Evolutionary conservation across 2,888 invertebrate species (phyloP).

Genomic region (Steinernema hermaphroditum): DNA sequence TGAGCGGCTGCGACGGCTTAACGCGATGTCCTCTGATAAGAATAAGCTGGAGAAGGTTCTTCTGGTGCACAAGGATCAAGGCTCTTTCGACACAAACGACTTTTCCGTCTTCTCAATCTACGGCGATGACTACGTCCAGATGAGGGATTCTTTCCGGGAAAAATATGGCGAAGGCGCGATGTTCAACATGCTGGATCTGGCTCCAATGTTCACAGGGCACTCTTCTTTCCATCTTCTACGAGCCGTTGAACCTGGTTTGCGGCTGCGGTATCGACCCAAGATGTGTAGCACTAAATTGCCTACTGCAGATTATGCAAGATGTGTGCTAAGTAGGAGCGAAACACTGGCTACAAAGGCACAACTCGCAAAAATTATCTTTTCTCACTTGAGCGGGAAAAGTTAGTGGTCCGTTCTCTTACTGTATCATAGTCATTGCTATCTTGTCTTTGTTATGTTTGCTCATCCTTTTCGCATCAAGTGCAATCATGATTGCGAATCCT

Average conservation of each 20-base stretch:
- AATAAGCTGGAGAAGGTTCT: constrained; percentile 31
- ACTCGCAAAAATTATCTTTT: constrained; percentile 57
- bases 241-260: constrained; percentile 61
- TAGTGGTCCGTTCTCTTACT: background rate
- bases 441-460: background rate
- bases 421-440: background rate
- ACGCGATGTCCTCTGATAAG: constrained; percentile 65
- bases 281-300: constrained; percentile 52
- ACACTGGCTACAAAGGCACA: constrained; percentile 63
- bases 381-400: constrained; percentile 37
- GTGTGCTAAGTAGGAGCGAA: constrained; percentile 53
- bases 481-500: background rate
- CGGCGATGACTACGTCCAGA: constrained; percentile 74
- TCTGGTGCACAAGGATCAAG: constrained; percentile 77
- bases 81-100: constrained; percentile 79
- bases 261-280: constrained; percentile 57
- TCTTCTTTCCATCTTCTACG: constrained; percentile 58
- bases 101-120: constrained; percentile 81
- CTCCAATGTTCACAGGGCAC: constrained; percentile 57
- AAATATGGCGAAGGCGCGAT: constrained; percentile 38
- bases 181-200: constrained; percentile 50
- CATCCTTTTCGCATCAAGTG: background rate
- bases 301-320: constrained; percentile 52
- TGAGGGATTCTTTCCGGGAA: constrained; percentile 34
- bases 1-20: constrained; percentile 32